Evolutionary conservation across 1,140 invertebrate species (phyloP).

Genomic region (Aleiodes sp.): DNA sequence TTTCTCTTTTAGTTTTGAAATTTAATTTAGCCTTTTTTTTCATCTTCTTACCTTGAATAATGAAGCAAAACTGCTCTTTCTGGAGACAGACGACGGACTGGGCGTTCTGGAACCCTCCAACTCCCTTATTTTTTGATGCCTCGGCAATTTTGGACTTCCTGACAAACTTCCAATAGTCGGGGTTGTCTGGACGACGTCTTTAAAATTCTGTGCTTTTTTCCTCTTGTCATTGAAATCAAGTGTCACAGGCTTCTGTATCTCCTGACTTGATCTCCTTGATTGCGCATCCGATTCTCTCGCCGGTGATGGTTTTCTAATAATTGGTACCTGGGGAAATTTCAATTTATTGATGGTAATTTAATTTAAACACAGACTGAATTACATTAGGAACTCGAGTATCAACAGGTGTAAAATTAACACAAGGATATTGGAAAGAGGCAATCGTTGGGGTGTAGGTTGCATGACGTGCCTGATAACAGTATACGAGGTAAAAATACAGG

Average conservation of each 20-base stretch:
- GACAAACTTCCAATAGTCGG: conserved; percentile 45
- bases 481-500: background rate
- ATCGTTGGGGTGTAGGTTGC: background rate
- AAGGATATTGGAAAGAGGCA: background rate
- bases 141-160: conserved; percentile 55
- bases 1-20: background rate
- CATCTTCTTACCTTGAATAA: conserved; percentile 75
- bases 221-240: conserved; percentile 58
- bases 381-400: conserved; percentile 3
- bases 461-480: conserved; percentile 8
- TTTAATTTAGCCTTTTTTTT: background rate
- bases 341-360: background rate
- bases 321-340: conserved; percentile 46
- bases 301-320: conserved; percentile 45
- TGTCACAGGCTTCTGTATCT: conserved; percentile 57
- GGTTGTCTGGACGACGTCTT: conserved; percentile 53
- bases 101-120: conserved; percentile 65
- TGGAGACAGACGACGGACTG: conserved; percentile 71
- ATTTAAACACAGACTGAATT: background rate
- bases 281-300: background rate
- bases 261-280: conserved; percentile 33
- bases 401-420: conserved; percentile 10
- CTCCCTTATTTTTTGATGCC: conserved; percentile 63
- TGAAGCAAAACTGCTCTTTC: conserved; percentile 82
- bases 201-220: conserved; percentile 55